Evolutionary conservation across 2,888 invertebrate genomes (phyloP), one percentile per base, ranked within the genome.

Genomic region (Scrobipalpa costella): DNA sequence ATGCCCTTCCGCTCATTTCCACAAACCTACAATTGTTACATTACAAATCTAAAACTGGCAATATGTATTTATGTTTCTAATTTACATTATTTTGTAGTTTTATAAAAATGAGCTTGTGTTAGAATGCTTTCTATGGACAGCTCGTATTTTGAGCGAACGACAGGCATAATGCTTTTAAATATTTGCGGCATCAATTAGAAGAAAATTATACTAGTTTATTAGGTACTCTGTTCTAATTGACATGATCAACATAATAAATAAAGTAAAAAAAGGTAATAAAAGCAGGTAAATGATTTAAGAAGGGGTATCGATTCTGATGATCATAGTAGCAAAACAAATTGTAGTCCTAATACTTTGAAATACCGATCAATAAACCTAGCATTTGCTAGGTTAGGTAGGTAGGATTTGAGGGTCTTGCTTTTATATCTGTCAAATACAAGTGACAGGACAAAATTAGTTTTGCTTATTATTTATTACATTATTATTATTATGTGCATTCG

Each of bases 181-280:
- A 44, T 15, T n/a, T 44, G 44, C 44, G 8, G n/a, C 15, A 15
- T 44, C 15, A n/a, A n/a, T 44, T 15, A n/a, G 3, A 40, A 27
- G 27, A 27, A 3, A 27, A 27, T n/a, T 38, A 9, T 6, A 38
- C 11, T 38, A 38, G 1, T 38, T 38, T 40, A 40, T 44, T 44
- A 44, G 44, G n/a, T 44, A 44, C n/a, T 44, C 44, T 15, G 15
- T 15, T 44, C 44, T 44, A 44, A 44, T 44, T 44, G 44, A 44
- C 44, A 15, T 15, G 40, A 13, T 13, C 40, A 13, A 40, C 11
- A 40, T 40, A 11, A 13, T 40, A 38, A 38, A 38, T 38, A 13
- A 3, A 3, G 13, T 40, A 11, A 40, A 40, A 40, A 40, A 36
- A 36, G 7, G 11, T 9, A 7, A 36, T 36, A 6, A 5, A 36